These are phyloP conservation scores for Platycheirus albimanus DNA, from an alignment of 2,888 invertebrate species.

Conservation along the genomic window DNA sequence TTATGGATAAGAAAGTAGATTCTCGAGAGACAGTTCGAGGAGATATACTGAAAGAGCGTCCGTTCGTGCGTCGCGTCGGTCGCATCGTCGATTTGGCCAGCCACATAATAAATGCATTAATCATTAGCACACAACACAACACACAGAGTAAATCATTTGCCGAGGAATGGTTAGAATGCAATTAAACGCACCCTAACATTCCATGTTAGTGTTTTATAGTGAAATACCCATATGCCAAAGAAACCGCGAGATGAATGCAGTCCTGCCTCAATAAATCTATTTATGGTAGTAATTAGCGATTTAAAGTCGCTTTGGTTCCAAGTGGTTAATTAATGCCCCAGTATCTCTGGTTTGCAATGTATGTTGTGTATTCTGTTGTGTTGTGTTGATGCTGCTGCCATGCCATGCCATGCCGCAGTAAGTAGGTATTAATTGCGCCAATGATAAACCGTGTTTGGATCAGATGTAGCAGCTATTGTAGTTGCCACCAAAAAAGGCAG, in stretches of 20 bases:
- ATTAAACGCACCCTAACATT: slow-evolving; percentile 70
- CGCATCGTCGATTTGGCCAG: too few species aligned
- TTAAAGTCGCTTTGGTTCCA: slow-evolving; percentile 56
- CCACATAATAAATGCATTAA: slow-evolving; percentile 34
- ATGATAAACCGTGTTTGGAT: slow-evolving; percentile 61
- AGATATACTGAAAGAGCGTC: too few species aligned
- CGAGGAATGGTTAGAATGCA: slow-evolving; percentile 57
- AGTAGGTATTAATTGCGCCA: slow-evolving; percentile 72
- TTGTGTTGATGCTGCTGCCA: too few species aligned
- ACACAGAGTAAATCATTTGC: slow-evolving; percentile 44
- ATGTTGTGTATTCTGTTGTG: slow-evolving; percentile 37
- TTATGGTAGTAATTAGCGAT: slow-evolving; percentile 73
- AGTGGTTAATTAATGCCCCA: slow-evolving; percentile 70
- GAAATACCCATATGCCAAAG: slow-evolving; percentile 47
- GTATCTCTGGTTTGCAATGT: slow-evolving; percentile 38
- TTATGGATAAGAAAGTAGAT: too few species aligned
- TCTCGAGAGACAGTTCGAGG: neutral
- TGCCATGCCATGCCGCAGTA: slow-evolving; percentile 28
- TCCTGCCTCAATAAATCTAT: slow-evolving; percentile 66
- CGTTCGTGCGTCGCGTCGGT: too few species aligned
- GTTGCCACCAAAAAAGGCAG: slow-evolving; percentile 61
- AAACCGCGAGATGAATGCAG: slow-evolving; percentile 60
- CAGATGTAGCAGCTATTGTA: slow-evolving; percentile 65
- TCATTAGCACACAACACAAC: slow-evolving; percentile 23
- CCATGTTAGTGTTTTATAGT: slow-evolving; percentile 52